phyloP scores from a whole-genome alignment of 2,888 invertebrate species.

The Tetragonula carbonaria region DNA sequence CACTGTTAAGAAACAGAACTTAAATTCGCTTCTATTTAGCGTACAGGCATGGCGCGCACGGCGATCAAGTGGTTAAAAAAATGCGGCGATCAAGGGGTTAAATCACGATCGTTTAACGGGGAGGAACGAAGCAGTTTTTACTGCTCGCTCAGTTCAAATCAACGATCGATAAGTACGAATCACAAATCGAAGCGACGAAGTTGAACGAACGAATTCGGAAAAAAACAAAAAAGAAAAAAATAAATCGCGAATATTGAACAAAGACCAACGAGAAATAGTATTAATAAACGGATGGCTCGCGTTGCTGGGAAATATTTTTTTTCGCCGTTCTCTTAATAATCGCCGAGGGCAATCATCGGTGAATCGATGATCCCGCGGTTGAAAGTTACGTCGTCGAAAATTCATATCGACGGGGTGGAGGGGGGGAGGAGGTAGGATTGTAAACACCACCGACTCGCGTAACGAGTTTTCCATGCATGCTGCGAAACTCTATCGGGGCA shows the following conservation, averaged over 20 bases:
- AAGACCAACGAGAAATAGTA: neutral
- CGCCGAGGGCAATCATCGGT: neutral
- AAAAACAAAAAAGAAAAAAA: no score
- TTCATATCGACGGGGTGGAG: neutral
- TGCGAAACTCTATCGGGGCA: neutral
- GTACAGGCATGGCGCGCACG: no score
- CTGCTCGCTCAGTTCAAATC: no score
- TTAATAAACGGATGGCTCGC: neutral
- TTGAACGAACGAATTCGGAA: neutral
- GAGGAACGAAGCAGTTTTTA: no score
- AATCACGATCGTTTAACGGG: no score
- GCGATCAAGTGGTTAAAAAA: no score
- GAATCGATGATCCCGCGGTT: neutral
- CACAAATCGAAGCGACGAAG: no score
- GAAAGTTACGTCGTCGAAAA: neutral
- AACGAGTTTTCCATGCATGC: neutral
- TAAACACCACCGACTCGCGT: conserved; percentile 17
- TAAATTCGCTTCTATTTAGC: no score
- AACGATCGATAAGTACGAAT: no score
- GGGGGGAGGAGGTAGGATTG: neutral
- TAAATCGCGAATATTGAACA: neutral
- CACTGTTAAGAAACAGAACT: no score
- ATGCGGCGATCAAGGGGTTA: no score
- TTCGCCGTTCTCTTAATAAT: neutral
- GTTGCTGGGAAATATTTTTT: neutral